Base-by-base conservation (phyloP, 2,113 vertebrate species). In the Grammomys dolichurus region DNA sequence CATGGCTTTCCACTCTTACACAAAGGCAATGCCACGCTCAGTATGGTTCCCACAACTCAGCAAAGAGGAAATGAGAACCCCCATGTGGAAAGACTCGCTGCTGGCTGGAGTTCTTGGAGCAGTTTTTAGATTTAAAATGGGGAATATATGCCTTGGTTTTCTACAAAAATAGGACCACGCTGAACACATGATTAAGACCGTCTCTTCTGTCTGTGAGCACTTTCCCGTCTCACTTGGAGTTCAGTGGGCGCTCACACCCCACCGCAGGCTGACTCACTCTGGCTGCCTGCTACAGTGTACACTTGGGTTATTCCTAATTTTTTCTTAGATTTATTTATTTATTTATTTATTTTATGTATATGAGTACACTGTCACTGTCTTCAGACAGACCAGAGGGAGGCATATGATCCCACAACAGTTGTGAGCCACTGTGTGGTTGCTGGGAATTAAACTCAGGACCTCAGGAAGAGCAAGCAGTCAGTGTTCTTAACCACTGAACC, bases 51-150 rank as follows among this genome's bases (percentile, higher is more conserved):
- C 56, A 87, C 60, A 92, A 60, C 80, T 90, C 82, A 76, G 54
- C 43, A 63, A 51, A 93, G 84, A 54, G 93, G 85, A 36, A n/a
- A 54, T 0, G 6, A 88, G 65, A n/a, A 90, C 56, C 90, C 48
- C 69, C 72, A 36, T 63, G 76, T 3, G 5, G 95, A 96, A 96
- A 91, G 94, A 90, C 93, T 72, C 20, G 1, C 87, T 4, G 9
- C 60, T 80, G 93, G 73, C 63, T 96, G 86, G 58, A 81, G 36
- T 82, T 92, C 63, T 85, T 73, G 4, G 6, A 56, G 67, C 48
- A 58, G 72, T 93, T 81, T 94, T 92, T 94, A 92, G 82, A 48
- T 87, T 87, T 40, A 22, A 75, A 93, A 89, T 90, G 89, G 84
- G 40, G 48, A 69, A 95, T 70, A 75, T 26, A 58, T 8, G 92